A percentile compares a stretch with the other conserved stretches of the same genome.
phyloP scores from a whole-genome alignment of 2,888 invertebrate genomes.

The Gasteruption jaculator region DNA sequence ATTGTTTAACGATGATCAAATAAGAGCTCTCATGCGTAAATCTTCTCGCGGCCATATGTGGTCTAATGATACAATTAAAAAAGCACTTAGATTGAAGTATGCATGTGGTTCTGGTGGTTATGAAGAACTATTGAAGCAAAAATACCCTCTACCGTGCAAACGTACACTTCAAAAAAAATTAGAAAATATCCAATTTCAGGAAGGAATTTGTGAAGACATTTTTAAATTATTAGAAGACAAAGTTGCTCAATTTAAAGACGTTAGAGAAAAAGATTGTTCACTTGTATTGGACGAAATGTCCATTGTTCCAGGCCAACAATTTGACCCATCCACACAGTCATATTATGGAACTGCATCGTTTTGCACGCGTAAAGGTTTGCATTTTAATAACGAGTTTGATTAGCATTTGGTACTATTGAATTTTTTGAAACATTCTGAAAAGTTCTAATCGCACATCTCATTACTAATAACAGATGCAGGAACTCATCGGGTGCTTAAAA shows the following conservation, averaged over 20 bases:
- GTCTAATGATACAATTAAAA: slow-evolving; percentile 13
- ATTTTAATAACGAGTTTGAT: no score
- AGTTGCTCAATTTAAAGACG: no score
- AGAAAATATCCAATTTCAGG: slow-evolving; percentile 18
- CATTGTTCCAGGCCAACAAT: slow-evolving; percentile 4
- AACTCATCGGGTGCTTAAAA: no score
- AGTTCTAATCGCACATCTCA: no score
- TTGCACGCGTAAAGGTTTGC: no score
- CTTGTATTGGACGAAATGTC: slow-evolving; percentile 17
- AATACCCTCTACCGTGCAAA: slow-evolving; percentile 19
- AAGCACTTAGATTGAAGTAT: slow-evolving; percentile 17
- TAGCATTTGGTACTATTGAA: no score
- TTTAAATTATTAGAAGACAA: slow-evolving; percentile 11
- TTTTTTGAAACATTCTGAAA: no score
- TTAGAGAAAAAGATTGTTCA: slow-evolving; percentile 10
- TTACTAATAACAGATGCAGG: no score
- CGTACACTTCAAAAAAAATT: slow-evolving; percentile 18
- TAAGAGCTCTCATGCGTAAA: background rate
- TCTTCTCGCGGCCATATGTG: slow-evolving; percentile 12
- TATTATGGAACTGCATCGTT: slow-evolving; percentile 13
- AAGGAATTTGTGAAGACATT: slow-evolving; percentile 10
- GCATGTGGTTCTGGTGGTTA: slow-evolving; percentile 21
- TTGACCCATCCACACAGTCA: slow-evolving; percentile 10
- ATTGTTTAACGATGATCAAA: slow-evolving; percentile 2
- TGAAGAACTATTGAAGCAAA: slow-evolving; percentile 16